Evolutionary conservation across 53 echinoderm and acorn worm species (phyloP).

Genomic region (Apostichopus leukothele): DNA sequence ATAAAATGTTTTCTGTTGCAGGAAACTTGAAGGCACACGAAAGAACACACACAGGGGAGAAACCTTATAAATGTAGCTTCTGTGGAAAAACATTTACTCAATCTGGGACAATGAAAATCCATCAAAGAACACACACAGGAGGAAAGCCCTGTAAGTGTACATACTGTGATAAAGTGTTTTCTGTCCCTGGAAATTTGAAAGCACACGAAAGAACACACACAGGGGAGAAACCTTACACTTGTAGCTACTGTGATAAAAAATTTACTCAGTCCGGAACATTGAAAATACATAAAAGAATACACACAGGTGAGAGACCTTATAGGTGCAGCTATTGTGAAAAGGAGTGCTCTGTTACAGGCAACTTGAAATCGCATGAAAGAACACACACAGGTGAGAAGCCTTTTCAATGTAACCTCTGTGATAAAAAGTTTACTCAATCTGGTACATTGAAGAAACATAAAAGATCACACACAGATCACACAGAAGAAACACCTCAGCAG

Average conservation of each 20-base stretch:
- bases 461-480: background rate
- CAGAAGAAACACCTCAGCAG: background rate
- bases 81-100: background rate
- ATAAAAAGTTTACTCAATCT: background rate
- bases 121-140: background rate
- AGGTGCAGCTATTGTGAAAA: background rate
- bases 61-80: background rate
- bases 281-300: background rate
- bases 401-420: background rate
- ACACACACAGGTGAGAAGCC: constrained; percentile 19
- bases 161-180: background rate
- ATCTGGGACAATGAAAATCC: constrained; percentile 4
- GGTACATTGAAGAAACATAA: background rate
- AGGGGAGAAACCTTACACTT: background rate
- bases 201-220: constrained; percentile 19
- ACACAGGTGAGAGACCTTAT: background rate
- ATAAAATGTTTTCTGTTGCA: background rate
- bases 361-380: background rate
- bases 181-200: background rate
- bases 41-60: background rate
- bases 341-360: background rate
- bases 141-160: constrained; percentile 1
- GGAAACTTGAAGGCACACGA: constrained; percentile 7
- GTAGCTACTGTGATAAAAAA: background rate
- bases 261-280: background rate